Conservation (phyloP, 2,113 vertebrate species). For the Aldabrachelys gigantea region DNA sequence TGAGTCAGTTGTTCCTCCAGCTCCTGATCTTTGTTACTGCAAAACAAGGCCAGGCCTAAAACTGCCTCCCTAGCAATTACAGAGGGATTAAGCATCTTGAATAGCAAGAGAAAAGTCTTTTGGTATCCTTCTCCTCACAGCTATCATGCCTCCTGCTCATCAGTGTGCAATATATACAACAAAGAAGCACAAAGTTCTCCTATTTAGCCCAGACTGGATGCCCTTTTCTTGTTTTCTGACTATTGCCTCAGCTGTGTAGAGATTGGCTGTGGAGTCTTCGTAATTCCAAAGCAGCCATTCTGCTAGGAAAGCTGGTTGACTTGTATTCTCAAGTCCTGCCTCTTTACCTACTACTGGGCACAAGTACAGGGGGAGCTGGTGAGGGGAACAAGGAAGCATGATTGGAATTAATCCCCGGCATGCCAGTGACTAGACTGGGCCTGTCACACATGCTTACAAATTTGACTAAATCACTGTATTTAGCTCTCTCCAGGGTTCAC, state of each 20-base stretch:
- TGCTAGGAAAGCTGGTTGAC: neutral
- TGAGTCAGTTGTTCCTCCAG: neutral
- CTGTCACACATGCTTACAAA: neutral
- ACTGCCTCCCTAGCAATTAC: neutral
- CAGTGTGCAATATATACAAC: neutral
- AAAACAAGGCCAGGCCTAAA: neutral
- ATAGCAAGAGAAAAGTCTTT: neutral
- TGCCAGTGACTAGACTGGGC: neutral
- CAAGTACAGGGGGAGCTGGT: neutral
- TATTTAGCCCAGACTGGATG: neutral
- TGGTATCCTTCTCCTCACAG: rapidly evolving
- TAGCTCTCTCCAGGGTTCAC: neutral
- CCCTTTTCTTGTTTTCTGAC: neutral
- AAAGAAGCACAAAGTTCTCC: neutral
- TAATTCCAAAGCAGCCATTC: neutral
- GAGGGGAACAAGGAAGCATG: neutral
- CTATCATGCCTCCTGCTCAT: neutral
- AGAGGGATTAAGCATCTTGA: neutral
- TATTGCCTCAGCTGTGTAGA: neutral
- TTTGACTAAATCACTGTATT: neutral
- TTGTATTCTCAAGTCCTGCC: rapidly evolving
- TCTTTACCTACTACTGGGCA: neutral
- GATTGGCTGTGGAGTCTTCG: neutral
- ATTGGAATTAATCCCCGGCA: neutral
- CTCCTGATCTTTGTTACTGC: neutral